Evolutionary conservation across 53 echinoderm and acorn worm species (phyloP), one percentile per base, ranked within the genome.

Genomic region (Holothuria scabra): DNA sequence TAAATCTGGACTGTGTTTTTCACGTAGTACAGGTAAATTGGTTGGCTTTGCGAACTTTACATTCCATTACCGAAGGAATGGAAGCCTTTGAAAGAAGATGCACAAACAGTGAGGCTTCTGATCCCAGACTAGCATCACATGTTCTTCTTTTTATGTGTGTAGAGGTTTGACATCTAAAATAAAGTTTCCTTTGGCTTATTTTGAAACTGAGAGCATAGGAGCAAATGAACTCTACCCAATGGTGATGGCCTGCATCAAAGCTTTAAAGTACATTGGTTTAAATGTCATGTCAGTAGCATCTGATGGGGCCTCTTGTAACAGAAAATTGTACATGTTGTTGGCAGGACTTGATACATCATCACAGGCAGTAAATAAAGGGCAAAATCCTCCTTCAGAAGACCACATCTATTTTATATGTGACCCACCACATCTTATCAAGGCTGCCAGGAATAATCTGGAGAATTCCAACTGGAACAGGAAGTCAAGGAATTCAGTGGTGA

Each of bases 21-120:
- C 60, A 26, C 14, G 33, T 6, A 10, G 21, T 3, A 60, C 63
- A 12, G 64, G 82, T 8, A 23, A 38, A 22, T 25, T 65, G 4
- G 34, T 82, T 18, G 82, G 82, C 11, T 63, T 82, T 32, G 32
- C 23, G 12, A 65, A 82, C 23, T 9, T 63, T 60, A n/a, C 33
- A 64, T 2, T 20, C 28, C 25, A 10, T 82, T 1, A 74, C 5
- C 8, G 12, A 46, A 12, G 37, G 13, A 8, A 37, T 46, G 35
- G 12, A 16, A 20, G 35, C 4, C 24, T 72, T 72, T 72, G 74
- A 37, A 34, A 35, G 8, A 4, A 37, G 74, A 46, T 35, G 34
- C 74, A 14, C 19, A 9, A 72, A 19, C 9, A 23, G 4, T 18
- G 20, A 72, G 7, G 31, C 28, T 25, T 14, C 0, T 66, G n/a